A percentile compares a stretch with the other conserved stretches of the same genome.
Evolutionary conservation across 2,888 invertebrate genomes (phyloP).

Genomic region (Agonopterix subpropinquella): DNA sequence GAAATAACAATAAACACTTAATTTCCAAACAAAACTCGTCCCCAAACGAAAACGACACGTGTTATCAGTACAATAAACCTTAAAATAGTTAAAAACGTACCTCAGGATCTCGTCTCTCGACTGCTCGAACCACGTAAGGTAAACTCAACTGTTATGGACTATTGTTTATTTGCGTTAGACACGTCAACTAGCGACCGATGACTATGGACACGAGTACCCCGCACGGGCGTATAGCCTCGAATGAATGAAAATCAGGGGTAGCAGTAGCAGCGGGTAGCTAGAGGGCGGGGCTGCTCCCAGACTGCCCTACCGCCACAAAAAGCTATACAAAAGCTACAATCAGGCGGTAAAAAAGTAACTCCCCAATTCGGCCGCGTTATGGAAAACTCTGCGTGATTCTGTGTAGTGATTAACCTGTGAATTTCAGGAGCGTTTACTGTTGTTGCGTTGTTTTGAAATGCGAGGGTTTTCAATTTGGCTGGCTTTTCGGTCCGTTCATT

Average conservation of each 20-base stretch:
- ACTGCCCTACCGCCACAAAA: conserved; percentile 29
- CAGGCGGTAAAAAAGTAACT: conserved; percentile 9
- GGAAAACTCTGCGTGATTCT: conserved; percentile 47
- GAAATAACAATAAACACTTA: conserved; percentile 4
- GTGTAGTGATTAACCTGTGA: conserved; percentile 22
- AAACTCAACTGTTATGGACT: conserved; percentile 11
- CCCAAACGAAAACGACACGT: conserved; percentile 1
- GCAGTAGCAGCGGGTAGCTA: too few species aligned
- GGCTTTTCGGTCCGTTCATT: conserved; percentile 14
- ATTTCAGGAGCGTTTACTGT: conserved; percentile 17
- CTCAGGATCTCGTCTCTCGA: neutral
- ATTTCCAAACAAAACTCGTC: conserved; percentile 2
- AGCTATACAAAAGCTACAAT: conserved; percentile 8
- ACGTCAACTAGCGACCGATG: conserved; percentile 26
- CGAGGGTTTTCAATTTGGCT: conserved; percentile 10
- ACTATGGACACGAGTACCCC: conserved; percentile 25
- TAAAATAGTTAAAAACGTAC: neutral
- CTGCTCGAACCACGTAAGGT: conserved; percentile 2
- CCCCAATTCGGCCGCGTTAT: conserved; percentile 29
- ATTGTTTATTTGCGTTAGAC: conserved; percentile 49
- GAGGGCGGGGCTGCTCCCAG: conserved; percentile 53
- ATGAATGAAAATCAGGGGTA: conserved; percentile 65
- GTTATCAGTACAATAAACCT: neutral
- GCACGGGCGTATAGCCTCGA: conserved; percentile 36
- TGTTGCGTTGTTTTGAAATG: conserved; percentile 4